A percentile compares a stretch with the other conserved stretches of the same genome.
Evolutionary conservation across 2,797 vertebrate species (phyloP).

Genomic region (Manis crassicaudata): DNA sequence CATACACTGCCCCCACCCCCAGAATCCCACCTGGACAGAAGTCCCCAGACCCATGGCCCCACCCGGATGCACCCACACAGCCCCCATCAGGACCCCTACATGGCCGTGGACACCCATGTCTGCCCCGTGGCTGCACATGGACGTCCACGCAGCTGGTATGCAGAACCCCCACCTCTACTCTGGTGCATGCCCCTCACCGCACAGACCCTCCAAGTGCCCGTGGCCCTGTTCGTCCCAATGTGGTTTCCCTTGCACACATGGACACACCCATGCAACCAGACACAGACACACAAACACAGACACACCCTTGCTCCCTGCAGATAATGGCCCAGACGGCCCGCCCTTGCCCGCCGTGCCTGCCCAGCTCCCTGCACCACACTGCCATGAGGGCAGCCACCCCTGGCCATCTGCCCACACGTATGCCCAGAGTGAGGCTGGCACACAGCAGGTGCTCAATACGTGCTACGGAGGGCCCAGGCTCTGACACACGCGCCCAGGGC

Average conservation of each 20-base stretch:
- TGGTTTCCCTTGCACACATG: background rate
- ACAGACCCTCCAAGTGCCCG: background rate
- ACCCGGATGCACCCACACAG: background rate
- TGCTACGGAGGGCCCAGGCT: rapidly evolving
- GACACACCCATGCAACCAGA: slow-evolving; percentile 6
- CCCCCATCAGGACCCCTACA: background rate
- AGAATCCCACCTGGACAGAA: background rate
- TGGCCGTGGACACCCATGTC: background rate
- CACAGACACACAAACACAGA: background rate
- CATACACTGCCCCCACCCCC: too few relatives aligned
- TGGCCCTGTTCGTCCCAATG: background rate
- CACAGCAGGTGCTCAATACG: rapidly evolving
- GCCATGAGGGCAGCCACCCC: background rate
- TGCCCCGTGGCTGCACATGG: background rate
- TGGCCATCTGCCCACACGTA: background rate
- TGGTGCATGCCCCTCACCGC: background rate
- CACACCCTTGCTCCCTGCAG: background rate
- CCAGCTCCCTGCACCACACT: background rate
- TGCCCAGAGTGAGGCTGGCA: background rate
- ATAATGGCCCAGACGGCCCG: slow-evolving; percentile 17
- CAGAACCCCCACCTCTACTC: background rate
- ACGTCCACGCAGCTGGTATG: background rate
- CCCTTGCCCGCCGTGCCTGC: background rate
- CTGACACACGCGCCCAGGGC: background rate
- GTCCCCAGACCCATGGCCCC: background rate